Evolutionary conservation across 2,888 invertebrate genomes (phyloP), one percentile per base, ranked within the genome.

Genomic region (Netelia melanura): DNA sequence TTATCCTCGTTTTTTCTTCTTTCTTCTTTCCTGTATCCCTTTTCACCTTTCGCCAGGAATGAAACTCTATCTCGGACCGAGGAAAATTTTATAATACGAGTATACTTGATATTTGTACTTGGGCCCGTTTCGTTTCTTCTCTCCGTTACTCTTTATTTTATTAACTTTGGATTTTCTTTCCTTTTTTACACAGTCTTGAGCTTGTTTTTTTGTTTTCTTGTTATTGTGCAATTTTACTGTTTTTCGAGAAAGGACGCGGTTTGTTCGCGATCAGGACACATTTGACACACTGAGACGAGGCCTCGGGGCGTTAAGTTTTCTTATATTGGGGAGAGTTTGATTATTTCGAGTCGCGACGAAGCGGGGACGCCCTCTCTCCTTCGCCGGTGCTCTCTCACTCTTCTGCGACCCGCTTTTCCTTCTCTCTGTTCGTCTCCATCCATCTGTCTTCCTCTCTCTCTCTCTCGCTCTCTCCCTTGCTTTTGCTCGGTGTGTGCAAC

Each of bases 321-420:
- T 85, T 85, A 38, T 8, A 84, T 86, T 82, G 81, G 86, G 85
- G 86, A 84, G 89, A 90, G 89, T 90, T 90, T 87, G 89, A 88
- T 89, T 89, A 89, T 89, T 87, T 88, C 88, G 86, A 83, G 79
- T 77, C 88, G 86, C 87, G 89, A 87, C 87, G 88, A 88, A 90
- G 87, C 86, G 90, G 91, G 88, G 90, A 90, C 90, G 89, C 91
- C 89, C 90, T 74, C 81, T 74, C 79, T 72, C 70, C 70, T 14
- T 48, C 54, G 64, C 52, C 30, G 70, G 23, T 14, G 17, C 68
- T 64, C 67, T 62, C 81, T 64, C 78, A 71, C 81, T 79, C 75
- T 64, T 52, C 25, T 54, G 21, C 64, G 54, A 61, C 62, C 58
- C 52, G 52, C 62, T 71, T 79, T 71, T 38, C 80, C 72, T 76